phyloP scores from a whole-genome alignment of 2,797 vertebrate genomes.

The Ptychadena robeensis region DNA sequence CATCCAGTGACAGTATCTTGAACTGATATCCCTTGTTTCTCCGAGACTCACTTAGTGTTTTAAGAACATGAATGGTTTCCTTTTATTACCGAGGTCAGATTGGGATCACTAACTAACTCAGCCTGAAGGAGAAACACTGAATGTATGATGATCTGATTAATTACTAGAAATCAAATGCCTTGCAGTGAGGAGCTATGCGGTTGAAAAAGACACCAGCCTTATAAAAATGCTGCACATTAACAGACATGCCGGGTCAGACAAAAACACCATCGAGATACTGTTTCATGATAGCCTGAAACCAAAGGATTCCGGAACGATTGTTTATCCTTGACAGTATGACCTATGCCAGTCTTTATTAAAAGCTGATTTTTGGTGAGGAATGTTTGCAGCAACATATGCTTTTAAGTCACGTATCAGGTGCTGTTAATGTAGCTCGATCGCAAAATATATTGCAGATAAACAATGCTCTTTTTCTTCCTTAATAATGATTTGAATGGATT shows the following conservation, averaged over 20 bases:
- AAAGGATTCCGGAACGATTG: constrained; percentile 72
- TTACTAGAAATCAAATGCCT: constrained; percentile 80
- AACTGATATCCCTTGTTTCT: constrained; percentile 65
- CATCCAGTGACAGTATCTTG: constrained; percentile 22
- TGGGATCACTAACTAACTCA: constrained; percentile 73
- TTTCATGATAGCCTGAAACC: constrained; percentile 72
- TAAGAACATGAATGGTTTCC: constrained; percentile 70
- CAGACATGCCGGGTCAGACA: constrained; percentile 66
- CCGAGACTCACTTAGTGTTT: constrained; percentile 67
- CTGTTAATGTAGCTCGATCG: constrained; percentile 33
- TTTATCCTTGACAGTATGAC: constrained; percentile 75
- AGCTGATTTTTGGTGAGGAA: constrained; percentile 66
- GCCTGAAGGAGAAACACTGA: constrained; percentile 73
- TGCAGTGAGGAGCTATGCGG: constrained; percentile 69
- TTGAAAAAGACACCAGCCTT: constrained; percentile 67
- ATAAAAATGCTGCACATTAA: constrained; percentile 65
- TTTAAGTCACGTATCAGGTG: constrained; percentile 66
- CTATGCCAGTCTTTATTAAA: constrained; percentile 70
- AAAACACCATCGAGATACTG: constrained; percentile 68
- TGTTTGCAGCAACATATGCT: constrained; percentile 70
- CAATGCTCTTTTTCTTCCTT: not conserved
- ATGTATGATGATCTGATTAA: constrained; percentile 79
- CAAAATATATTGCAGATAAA: not conserved
- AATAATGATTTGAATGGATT: too few species aligned
- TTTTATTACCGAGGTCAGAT: constrained; percentile 74